Percentiles rank a stretch among this genome's conserved stretches.
These are phyloP conservation scores for Rhizomys pruinosus DNA, from an alignment of 2,113 vertebrate species.

Conservation along the genomic window DNA sequence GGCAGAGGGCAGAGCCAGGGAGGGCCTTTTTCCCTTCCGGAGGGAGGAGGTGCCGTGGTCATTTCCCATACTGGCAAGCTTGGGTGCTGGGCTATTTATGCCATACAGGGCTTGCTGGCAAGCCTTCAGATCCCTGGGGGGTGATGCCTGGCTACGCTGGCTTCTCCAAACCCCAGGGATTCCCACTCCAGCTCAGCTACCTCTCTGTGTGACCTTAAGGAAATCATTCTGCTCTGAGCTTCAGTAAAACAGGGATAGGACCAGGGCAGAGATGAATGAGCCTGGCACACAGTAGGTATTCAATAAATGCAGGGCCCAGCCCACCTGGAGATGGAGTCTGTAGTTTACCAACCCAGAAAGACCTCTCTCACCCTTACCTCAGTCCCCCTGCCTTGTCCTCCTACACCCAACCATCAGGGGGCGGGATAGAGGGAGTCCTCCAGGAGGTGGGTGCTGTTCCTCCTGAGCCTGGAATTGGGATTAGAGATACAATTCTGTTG, in stretches of 20 bases:
- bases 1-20: conserved; percentile 67
- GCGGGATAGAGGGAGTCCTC: not conserved
- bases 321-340: not conserved
- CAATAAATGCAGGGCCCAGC: not conserved
- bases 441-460: not conserved
- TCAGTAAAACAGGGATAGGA: not conserved
- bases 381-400: not conserved
- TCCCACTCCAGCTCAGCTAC: not conserved
- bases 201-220: not conserved
- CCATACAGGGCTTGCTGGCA: not conserved
- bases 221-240: not conserved
- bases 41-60: conserved; percentile 35
- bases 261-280: not conserved
- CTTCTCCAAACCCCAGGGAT: not conserved
- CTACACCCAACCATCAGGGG: not conserved
- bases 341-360: not conserved
- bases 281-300: not conserved
- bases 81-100: not conserved
- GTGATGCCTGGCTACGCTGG: not conserved
- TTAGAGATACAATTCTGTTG: not conserved
- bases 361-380: not conserved
- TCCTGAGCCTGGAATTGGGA: not conserved
- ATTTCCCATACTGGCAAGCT: conserved; percentile 65
- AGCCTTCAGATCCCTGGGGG: not conserved
- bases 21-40: conserved; percentile 71